A percentile compares a stretch with the other conserved stretches of the same genome.
These are phyloP conservation scores for Operophtera brumata DNA, from an alignment of 2,888 invertebrate genomes.

Conservation along the genomic window DNA sequence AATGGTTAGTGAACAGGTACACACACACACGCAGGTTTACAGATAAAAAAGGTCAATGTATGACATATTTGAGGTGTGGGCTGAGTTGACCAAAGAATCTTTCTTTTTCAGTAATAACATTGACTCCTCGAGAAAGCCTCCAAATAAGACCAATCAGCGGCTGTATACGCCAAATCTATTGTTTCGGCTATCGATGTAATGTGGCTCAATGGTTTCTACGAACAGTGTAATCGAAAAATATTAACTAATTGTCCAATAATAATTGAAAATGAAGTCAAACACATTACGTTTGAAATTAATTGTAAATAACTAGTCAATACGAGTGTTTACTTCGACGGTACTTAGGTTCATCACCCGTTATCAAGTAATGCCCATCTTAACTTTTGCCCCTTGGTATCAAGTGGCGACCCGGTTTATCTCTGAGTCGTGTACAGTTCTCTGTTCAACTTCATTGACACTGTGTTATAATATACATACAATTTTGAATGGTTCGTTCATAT, in stretches of 20 bases:
- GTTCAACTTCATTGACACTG: constrained; percentile 59
- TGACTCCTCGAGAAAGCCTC: too few relatives aligned
- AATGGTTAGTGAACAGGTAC: too few relatives aligned
- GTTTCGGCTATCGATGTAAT: too few relatives aligned
- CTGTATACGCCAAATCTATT: neutral
- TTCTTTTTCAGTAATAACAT: too few relatives aligned
- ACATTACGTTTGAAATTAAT: constrained; percentile 41
- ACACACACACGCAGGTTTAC: too few relatives aligned
- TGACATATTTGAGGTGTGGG: too few relatives aligned
- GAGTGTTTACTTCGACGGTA: constrained; percentile 56
- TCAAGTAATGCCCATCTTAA: constrained; percentile 66
- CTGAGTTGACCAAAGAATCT: too few relatives aligned
- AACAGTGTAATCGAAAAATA: too few relatives aligned
- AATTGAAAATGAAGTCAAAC: constrained; percentile 34
- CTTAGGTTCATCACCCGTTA: constrained; percentile 64
- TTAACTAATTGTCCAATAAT: too few relatives aligned
- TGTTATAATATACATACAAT: constrained; percentile 39
- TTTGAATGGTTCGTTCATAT: constrained; percentile 31
- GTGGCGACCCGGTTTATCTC: constrained; percentile 70
- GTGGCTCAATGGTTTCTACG: too few relatives aligned
- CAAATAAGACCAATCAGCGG: too few relatives aligned
- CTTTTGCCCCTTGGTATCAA: constrained; percentile 67
- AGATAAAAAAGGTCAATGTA: too few relatives aligned
- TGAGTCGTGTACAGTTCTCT: constrained; percentile 54
- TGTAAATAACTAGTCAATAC: constrained; percentile 34